Evolutionary conservation across 2,797 vertebrate genomes (phyloP).

Genomic region (Chloroceryle amazona): DNA sequence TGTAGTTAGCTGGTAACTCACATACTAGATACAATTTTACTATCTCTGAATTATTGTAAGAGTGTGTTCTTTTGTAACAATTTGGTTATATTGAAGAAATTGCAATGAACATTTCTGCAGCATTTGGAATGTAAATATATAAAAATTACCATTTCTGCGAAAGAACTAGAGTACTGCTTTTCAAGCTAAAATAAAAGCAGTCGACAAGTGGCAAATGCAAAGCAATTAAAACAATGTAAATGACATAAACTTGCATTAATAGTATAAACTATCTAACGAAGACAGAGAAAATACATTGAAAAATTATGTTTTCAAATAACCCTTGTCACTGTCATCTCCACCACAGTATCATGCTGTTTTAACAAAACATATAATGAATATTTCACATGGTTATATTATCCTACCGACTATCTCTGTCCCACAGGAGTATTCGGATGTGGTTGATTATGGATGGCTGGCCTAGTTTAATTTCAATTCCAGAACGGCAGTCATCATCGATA

Average conservation of each 20-base stretch:
- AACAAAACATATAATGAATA: not conserved
- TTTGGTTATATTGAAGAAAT: not conserved
- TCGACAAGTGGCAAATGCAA: not conserved
- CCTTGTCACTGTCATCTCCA: not conserved
- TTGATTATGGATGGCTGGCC: slow-evolving; percentile 96
- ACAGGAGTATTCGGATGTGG: slow-evolving; percentile 93
- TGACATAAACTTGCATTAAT: not conserved
- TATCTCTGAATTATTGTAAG: not conserved
- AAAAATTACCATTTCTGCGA: not conserved
- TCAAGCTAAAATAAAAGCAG: not conserved
- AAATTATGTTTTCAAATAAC: not conserved
- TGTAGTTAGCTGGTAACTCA: not conserved
- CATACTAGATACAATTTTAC: not conserved
- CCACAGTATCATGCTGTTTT: not conserved
- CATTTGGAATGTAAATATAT: not conserved
- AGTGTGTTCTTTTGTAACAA: not conserved
- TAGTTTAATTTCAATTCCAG: slow-evolving; percentile 94
- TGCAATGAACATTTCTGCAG: not conserved
- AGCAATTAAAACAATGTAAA: not conserved
- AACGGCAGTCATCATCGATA: slow-evolving; percentile 94
- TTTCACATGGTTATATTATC: not conserved
- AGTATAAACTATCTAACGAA: not conserved
- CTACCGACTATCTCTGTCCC: slow-evolving; percentile 97
- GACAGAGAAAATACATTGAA: not conserved
- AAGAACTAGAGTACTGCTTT: not conserved